Evolutionary conservation across 1,140 invertebrate species (phyloP), one percentile per base, ranked within the genome.

Genomic region (Aphis gossypii): DNA sequence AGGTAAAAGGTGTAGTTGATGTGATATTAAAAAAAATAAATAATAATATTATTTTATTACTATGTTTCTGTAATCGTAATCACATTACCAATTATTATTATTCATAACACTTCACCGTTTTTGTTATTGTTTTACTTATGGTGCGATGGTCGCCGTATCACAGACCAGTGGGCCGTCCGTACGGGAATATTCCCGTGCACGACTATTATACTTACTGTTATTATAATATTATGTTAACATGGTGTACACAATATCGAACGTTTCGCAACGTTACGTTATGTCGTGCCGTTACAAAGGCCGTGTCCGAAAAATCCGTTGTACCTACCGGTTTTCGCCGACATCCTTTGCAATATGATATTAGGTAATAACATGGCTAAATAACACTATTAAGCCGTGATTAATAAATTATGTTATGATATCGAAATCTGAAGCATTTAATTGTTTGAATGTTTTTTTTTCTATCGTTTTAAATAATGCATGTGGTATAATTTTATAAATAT

Each of bases 181-280:
- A n/a, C 86, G 86, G 86, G 46, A 88, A 51, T 48, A 48, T 88
- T 87, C 84, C 84, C 84, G 41, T 14, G 44, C 83, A 84, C 23
- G 25, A 38, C 83, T 25, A 23, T 8, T 48, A 48, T 48, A 68
- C 23, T 35, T 35, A 35, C 1, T 11, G n/a, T 4, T n/a, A 30
- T 14, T 68, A 68, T 68, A 46, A 11, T 68, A 76, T 18, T 76
- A 35, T n/a, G 5, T 18, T n/a, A 1, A 76, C 4, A 76, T 11
- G 4, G 18, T 18, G 5, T 18, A 18, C 11, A 18, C 60, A 68
- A 76, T 76, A 14, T 5, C 60, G 14, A 76, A 76, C 60, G 60
- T 76, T 76, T 76, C n/a, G 60, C n/a, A 76, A 76, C 60, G 60
- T 76, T 76, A 2, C 60, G 60, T 76, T n/a, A 51, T 46, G 30